Evolutionary conservation across 64 coral and sea anemone species (phyloP).

Genomic region (Hydrozoanthus tunicans): DNA sequence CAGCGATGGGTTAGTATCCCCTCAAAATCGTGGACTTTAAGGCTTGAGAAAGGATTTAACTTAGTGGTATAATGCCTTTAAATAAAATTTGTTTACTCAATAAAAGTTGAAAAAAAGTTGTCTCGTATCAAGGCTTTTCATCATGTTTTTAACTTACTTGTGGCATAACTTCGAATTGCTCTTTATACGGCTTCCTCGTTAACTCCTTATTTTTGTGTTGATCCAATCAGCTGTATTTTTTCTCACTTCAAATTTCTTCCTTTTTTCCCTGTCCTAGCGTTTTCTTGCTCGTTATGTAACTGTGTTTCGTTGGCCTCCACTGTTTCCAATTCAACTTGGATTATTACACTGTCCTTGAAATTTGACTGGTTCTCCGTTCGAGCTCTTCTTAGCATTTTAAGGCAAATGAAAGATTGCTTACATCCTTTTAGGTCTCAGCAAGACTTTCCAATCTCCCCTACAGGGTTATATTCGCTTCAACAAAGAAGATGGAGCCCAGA

Average conservation of each 20-base stretch:
- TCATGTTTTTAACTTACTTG: no score
- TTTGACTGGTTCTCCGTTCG: background rate
- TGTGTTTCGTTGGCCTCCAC: background rate
- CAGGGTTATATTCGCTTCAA: slow-evolving; percentile 82
- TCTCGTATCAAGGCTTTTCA: no score
- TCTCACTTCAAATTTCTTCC: background rate
- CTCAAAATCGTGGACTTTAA: no score
- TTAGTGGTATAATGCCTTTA: no score
- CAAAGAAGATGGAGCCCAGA: slow-evolving; percentile 72
- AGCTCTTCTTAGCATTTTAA: background rate
- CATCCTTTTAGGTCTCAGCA: background rate
- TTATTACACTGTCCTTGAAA: background rate
- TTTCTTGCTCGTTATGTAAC: background rate
- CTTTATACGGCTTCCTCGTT: no score
- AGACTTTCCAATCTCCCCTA: background rate
- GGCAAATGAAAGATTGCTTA: no score
- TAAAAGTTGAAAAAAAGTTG: no score
- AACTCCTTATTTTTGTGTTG: background rate
- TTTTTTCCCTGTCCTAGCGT: background rate
- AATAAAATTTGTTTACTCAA: no score
- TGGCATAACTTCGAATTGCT: no score
- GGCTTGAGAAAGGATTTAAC: no score
- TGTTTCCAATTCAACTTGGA: background rate
- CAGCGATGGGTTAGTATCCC: no score
- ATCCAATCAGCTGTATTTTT: background rate